Base-by-base conservation (phyloP, 2,113 vertebrate species). In the Lipotes vexillifer region DNA sequence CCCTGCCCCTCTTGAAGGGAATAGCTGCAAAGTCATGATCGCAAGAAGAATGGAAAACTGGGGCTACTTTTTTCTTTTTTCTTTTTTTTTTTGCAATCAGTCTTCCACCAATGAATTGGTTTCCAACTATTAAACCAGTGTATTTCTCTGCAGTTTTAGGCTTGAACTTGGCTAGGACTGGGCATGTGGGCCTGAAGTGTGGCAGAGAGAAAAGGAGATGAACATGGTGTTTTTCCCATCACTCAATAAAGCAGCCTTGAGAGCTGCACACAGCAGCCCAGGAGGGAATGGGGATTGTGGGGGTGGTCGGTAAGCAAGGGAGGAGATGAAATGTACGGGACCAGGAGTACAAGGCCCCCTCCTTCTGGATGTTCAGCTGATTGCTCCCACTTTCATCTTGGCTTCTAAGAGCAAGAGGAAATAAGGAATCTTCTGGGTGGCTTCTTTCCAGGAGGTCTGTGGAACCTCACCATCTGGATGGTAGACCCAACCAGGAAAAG, bases 241-340 rank as follows among this genome's bases (percentile, higher is more conserved):
- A 52, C n/a, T 49, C 9, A 41, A 0, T 4, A 81, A 68, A 18
- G 14, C 49, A 89, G 23, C 14, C 4, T 44, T 72, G 84, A 81
- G 59, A 75, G 17, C 29, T 27, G 7, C 11, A 63, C 23, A 5
- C 14, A 20, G 1, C 1, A 4, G 8, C 8, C 5, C 3, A 9
- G 41, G 3, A 15, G 2, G 4, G 21, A 63, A 57, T 36, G 8
- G 17, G 11, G 8, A 13, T 31, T 11, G 57, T 11, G 57, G 10
- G 5, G 6, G 41, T 7, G 6, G 27, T 52, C 23, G 25, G 9
- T 33, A 8, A 82, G 36, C 27, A 20, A 69, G 23, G 31, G 29
- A 17, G 41, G 8, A 23, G 15, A 12, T 4, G 9, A 66, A 63
- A 41, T 8, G 1, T 2, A 1, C 0, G 0, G 5, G 27, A 52